Conservation (phyloP, 1,140 invertebrate genomes). For the Diplogasteroides magnus region DNA sequence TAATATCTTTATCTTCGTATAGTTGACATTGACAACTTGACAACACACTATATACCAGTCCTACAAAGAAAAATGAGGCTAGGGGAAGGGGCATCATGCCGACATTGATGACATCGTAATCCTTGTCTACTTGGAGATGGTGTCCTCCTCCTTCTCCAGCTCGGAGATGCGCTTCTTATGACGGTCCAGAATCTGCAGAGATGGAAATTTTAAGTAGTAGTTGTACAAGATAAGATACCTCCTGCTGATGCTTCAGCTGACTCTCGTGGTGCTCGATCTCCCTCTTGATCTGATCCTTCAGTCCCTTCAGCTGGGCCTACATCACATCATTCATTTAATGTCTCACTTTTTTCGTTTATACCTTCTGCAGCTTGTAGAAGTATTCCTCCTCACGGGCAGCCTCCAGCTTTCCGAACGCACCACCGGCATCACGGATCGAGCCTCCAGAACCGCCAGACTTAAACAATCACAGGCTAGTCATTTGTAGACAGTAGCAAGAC, state of each 20-base stretch:
- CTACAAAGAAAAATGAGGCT: too few species aligned
- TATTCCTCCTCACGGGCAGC: conserved; percentile 84
- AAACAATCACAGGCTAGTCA: too few species aligned
- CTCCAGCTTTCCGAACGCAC: conserved; percentile 82
- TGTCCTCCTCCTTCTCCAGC: conserved; percentile 28
- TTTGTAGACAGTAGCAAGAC: not conserved
- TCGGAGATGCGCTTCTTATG: conserved; percentile 33
- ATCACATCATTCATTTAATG: conserved; percentile 30
- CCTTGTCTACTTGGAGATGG: conserved; percentile 6
- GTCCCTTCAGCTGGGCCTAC: conserved; percentile 28
- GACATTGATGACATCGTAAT: too few species aligned
- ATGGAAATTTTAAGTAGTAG: too few species aligned
- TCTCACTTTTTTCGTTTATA: conserved; percentile 28
- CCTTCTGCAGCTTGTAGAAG: conserved; percentile 68
- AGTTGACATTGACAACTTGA: too few species aligned
- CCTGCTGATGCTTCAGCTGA: conserved; percentile 33
- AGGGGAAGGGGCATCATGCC: too few species aligned
- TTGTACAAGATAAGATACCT: too few species aligned
- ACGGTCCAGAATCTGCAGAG: conserved; percentile 28
- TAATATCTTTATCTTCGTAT: too few species aligned
- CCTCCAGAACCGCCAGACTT: conserved; percentile 28
- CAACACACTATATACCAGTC: too few species aligned
- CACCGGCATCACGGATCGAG: conserved; percentile 70
- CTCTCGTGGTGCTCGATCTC: conserved; percentile 34
- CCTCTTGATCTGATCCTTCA: conserved; percentile 31